Conservation (phyloP, 2,888 invertebrate genomes). For the Cataglyphis cursor region DNA sequence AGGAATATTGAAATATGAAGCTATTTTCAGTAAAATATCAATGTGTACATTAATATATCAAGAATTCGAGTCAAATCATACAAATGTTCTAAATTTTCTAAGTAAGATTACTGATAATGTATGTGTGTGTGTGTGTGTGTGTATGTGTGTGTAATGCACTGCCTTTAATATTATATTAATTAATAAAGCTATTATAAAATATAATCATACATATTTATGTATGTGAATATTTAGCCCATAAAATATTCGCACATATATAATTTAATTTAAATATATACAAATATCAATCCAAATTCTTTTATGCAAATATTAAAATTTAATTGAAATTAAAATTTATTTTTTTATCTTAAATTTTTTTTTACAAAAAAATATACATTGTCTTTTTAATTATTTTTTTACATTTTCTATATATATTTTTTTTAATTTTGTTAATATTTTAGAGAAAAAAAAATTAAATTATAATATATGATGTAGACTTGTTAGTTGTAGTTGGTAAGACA, state of each 20-base stretch:
- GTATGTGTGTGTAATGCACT: neutral
- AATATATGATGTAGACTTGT: neutral
- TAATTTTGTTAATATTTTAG: too few species aligned
- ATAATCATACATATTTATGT: neutral
- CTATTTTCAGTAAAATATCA: conserved; percentile 14
- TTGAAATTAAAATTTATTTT: neutral
- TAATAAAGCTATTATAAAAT: conserved; percentile 6
- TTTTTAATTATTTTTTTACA: neutral
- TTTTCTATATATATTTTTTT: neutral
- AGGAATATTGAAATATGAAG: neutral
- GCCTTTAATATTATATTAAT: neutral
- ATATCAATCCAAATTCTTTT: neutral
- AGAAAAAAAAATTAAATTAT: neutral
- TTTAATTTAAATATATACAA: neutral
- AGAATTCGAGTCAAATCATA: neutral
- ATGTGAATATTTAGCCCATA: too few species aligned
- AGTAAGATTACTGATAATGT: neutral
- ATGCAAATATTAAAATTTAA: neutral
- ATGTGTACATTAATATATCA: neutral
- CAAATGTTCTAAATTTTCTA: neutral
- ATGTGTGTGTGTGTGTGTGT: neutral
- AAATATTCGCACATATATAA: neutral
- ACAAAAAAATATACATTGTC: too few species aligned
- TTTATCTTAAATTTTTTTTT: neutral
- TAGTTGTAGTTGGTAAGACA: neutral